Evolutionary conservation across 2,888 invertebrate species (phyloP).

Genomic region (Luffia ferchaultella): DNA sequence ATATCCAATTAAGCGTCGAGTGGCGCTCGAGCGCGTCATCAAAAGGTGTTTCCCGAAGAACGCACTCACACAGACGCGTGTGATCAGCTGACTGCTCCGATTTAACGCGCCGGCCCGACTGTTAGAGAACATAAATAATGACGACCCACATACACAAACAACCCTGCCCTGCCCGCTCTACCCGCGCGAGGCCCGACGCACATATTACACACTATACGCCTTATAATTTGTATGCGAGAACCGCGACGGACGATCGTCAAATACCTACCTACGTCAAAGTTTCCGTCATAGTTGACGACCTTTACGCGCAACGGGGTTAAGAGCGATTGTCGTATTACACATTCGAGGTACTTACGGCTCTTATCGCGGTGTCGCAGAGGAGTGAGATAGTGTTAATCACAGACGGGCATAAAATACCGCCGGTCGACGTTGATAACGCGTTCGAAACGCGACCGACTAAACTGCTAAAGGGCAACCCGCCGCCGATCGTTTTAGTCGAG

Average conservation of each 20-base stretch:
- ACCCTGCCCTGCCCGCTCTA: not conserved
- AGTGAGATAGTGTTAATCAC: slow-evolving; percentile 56
- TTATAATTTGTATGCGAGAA: slow-evolving; percentile 61
- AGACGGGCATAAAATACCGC: slow-evolving; percentile 34
- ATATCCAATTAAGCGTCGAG: slow-evolving; percentile 63
- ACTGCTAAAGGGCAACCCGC: not conserved
- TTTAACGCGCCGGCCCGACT: slow-evolving; percentile 59
- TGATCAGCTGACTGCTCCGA: slow-evolving; percentile 67
- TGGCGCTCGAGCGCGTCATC: slow-evolving; percentile 62
- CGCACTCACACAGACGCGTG: slow-evolving; percentile 46
- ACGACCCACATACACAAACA: slow-evolving; percentile 54
- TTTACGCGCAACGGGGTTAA: slow-evolving; percentile 43
- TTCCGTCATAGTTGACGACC: slow-evolving; percentile 42
- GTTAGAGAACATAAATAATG: slow-evolving; percentile 68
- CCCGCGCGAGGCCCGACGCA: not conserved
- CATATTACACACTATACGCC: slow-evolving; percentile 23
- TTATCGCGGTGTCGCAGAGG: slow-evolving; percentile 22
- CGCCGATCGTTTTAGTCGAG: too few relatives aligned
- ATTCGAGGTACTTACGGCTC: slow-evolving; percentile 35
- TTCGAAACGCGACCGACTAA: not conserved
- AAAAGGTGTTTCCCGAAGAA: slow-evolving; percentile 67
- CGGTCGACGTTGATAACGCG: slow-evolving; percentile 4
- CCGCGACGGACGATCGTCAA: slow-evolving; percentile 43
- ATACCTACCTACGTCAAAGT: slow-evolving; percentile 46
- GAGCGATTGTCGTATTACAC: slow-evolving; percentile 28